Evolutionary conservation across 2,888 invertebrate species (phyloP).

Genomic region (Hanleya hanleyi): DNA sequence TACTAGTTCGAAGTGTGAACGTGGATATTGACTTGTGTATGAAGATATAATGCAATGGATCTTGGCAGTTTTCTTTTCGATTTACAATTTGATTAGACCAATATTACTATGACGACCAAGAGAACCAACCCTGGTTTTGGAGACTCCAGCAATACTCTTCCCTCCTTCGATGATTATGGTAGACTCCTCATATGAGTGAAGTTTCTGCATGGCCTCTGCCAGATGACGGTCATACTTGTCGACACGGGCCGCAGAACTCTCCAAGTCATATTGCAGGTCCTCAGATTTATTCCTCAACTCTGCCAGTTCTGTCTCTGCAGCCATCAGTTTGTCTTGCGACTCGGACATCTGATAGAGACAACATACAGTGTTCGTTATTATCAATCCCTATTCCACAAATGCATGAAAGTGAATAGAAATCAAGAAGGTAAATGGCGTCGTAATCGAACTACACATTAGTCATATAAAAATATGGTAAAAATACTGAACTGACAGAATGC

Average conservation of each 20-base stretch:
- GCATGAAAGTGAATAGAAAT: neutral
- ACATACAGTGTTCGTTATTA: neutral
- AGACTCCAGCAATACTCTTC: conserved; percentile 65
- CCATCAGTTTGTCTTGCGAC: conserved; percentile 81
- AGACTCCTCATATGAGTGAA: conserved; percentile 74
- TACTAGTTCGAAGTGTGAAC: too few relatives aligned
- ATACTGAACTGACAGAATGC: too few relatives aligned
- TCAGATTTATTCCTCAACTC: conserved; percentile 97
- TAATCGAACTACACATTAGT: too few relatives aligned
- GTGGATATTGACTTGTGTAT: too few relatives aligned
- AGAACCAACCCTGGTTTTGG: conserved; percentile 58
- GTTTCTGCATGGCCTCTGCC: conserved; percentile 92
- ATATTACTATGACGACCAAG: too few relatives aligned
- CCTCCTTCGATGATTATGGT: conserved; percentile 62
- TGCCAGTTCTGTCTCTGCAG: conserved; percentile 94
- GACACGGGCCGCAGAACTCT: conserved; percentile 80
- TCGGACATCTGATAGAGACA: conserved; percentile 77
- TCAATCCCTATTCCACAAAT: neutral
- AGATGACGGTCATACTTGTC: conserved; percentile 94
- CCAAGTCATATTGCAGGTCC: conserved; percentile 84
- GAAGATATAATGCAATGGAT: too few relatives aligned
- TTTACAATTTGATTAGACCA: too few relatives aligned
- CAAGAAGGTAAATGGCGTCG: neutral
- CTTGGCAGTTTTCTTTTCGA: too few relatives aligned
- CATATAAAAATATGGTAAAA: too few relatives aligned